These are phyloP conservation scores for Poecilia wingei DNA, from an alignment of 2,797 vertebrate species.

Conservation along the genomic window DNA sequence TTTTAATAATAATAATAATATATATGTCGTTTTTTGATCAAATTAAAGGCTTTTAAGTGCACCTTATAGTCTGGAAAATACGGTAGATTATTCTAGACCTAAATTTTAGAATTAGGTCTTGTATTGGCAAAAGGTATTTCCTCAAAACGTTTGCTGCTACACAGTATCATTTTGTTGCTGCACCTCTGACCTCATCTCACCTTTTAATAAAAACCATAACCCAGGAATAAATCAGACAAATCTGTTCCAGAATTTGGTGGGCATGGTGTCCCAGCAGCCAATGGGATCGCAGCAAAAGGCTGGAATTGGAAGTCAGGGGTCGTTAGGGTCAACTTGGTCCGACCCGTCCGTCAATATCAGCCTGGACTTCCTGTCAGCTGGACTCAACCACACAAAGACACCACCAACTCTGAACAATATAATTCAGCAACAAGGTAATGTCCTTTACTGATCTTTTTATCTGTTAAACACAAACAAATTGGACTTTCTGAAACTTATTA, in stretches of 20 bases:
- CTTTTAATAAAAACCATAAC: neutral
- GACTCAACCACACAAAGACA: slow-evolving; percentile 93
- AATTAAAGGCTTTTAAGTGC: too few species aligned
- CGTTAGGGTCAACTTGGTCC: slow-evolving; percentile 94
- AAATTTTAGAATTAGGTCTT: neutral
- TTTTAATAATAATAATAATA: too few species aligned
- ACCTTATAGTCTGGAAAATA: too few species aligned
- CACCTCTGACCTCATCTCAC: neutral
- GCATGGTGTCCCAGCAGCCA: slow-evolving; percentile 72
- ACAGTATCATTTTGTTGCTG: too few species aligned
- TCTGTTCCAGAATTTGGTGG: slow-evolving; percentile 84
- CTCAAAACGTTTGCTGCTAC: neutral
- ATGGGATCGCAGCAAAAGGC: slow-evolving; percentile 87
- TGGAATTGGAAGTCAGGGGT: slow-evolving; percentile 82
- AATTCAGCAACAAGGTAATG: slow-evolving; percentile 94
- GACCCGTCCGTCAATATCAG: slow-evolving; percentile 99
- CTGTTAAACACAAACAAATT: neutral
- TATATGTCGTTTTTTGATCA: too few species aligned
- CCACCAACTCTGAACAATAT: slow-evolving; percentile 95
- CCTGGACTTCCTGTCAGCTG: slow-evolving; percentile 95
- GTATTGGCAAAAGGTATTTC: neutral
- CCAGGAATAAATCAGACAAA: neutral
- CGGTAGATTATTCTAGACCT: too few species aligned
- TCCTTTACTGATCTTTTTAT: neutral
- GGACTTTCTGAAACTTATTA: neutral